Evolutionary conservation across 2,888 invertebrate species (phyloP), one percentile per base, ranked within the genome.

Genomic region (Lampropteryx suffumata): DNA sequence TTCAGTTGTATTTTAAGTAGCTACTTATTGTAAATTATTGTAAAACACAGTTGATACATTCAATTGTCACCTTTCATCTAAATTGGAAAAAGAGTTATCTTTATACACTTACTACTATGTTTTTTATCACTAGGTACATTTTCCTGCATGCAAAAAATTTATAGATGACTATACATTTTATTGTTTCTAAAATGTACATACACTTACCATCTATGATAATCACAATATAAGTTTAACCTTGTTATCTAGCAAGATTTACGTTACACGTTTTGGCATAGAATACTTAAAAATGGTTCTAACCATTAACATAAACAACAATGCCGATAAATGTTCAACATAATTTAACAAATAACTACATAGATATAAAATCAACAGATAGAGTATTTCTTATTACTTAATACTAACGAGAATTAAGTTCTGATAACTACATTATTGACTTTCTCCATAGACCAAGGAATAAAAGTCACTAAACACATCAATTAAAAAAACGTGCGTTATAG

Each of bases 141-240:
- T 57, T 59, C 60, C 52, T 53, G 51, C 54, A 64, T 64, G 55
- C 65, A 63, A 63, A 62, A 64, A 67, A 66, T 69, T 70, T 73
- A 57, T 62, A 73, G 71, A 78, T 71, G 74, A 67, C 60, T 55
- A 69, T 62, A 50, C 63, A 62, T 66, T 63, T 6, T 61, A 55
- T 62, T 50, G 57, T 67, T 51, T 59, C 64, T 71, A 72, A 51
- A 59, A 60, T 66, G 61, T 71, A 71, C 66, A 73, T 4, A 17
- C 17, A 17, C 56, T 66, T 73, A 70, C 12, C n/a, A 45, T 58
- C 66, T 70, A 69, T 67, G 67, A 71, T 72, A 77, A 76, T 78
- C 74, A 79, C 76, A 79, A 74, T 77, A 63, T 56, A 73, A 67
- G 57, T 66, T 67, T 66, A 67, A 64, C 53, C 67, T 65, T 63